Evolutionary conservation across 2,797 vertebrate genomes (phyloP).

Genomic region (Pampus argenteus): DNA sequence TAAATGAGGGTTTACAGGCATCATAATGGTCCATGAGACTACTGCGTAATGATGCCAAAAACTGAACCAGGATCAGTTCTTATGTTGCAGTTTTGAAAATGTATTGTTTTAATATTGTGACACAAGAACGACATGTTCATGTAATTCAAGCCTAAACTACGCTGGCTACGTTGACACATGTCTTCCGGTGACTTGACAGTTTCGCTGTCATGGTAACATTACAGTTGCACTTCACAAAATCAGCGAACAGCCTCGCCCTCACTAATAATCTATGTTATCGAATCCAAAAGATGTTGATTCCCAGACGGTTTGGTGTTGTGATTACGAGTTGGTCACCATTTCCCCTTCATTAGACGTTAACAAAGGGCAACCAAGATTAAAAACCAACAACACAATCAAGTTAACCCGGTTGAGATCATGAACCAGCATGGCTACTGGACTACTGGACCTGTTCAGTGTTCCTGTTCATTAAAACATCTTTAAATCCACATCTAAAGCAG

Average conservation of each 20-base stretch:
- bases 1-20: slow-evolving; percentile 23
- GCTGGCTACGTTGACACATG: no score
- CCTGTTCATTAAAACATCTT: no score
- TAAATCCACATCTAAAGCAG: not conserved
- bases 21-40: not conserved
- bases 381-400: not conserved
- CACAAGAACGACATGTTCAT: no score
- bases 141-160: no score
- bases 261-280: not conserved
- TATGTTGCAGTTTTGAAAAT: not conserved
- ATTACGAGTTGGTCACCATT: no score
- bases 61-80: not conserved
- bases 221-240: not conserved
- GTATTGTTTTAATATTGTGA: no score
- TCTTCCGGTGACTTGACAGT: not conserved
- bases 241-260: no score
- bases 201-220: not conserved
- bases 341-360: no score
- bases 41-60: not conserved
- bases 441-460: not conserved
- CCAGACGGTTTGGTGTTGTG: no score
- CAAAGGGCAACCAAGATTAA: no score
- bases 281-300: no score
- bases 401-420: not conserved
- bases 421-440: not conserved